Base-by-base conservation (phyloP, 92 coral and sea anemone genomes). In the Heteractis magnifica region DNA sequence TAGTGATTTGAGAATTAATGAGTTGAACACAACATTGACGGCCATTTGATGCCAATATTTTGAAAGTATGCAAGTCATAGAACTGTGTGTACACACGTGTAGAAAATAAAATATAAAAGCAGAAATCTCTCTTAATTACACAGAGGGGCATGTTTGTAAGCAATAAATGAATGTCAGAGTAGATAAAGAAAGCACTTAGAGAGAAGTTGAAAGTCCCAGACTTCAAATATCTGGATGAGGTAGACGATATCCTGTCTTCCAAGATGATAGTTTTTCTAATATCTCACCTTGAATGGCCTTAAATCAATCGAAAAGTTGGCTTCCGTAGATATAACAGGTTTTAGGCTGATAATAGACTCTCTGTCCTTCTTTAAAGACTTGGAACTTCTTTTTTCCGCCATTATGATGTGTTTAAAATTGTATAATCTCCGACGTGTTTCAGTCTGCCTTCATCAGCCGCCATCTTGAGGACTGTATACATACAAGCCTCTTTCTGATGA, bases 281-380 rank as follows among this genome's bases (percentile, higher is more conserved):
- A 68, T 10, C 92, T 86, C 90, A 94, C 98, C 98, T 94, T 94
- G 49, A 94, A 82, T 10, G 93, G 90, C 71, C 92, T 83, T 10
- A 76, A 78, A 75, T 80, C 92, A 49, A 88, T 72, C 56, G 74
- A 84, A 79, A 89, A 92, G 83, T 90, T 94, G 72, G 92, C 85
- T 65, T 94, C 98, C 52, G 90, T 89, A 26, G 90, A 86, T 13
- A 89, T 85, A 55, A 83, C 88, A 6, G 92, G 83, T 53, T 78
- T 85, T 16, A 85, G 65, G n/a, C 83, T 85, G 18, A 89, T 82
- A 13, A 89, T 79, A 41, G 98, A 94, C 55, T 91, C 98, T 49
- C 98, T 90, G 71, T 92, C 95, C 52, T 59, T 91, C 71, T 85
- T 91, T 52, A 59, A 83, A 52, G 81, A 58, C 84, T 87, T 94